These are phyloP conservation scores for Coptotermes formosanus DNA, from an alignment of 1,140 invertebrate species.

Conservation along the genomic window DNA sequence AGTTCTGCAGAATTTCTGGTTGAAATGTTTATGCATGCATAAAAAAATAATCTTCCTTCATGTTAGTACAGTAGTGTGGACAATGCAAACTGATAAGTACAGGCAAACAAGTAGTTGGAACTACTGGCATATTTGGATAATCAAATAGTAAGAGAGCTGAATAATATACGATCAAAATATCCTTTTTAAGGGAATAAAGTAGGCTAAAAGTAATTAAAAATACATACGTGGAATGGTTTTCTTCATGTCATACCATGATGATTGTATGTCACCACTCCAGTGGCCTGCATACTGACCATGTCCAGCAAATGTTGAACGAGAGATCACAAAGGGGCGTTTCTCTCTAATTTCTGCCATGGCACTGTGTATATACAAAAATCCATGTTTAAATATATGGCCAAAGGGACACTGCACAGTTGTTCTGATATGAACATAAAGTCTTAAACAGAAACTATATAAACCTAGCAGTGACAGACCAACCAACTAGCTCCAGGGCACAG, in stretches of 20 bases:
- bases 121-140: not conserved
- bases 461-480: no score
- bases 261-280: constrained; percentile 85
- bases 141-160: constrained; percentile 31
- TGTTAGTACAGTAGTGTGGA: no score
- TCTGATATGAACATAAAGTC: no score
- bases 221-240: constrained; percentile 60
- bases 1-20: no score
- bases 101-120: no score
- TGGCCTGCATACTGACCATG: constrained; percentile 81
- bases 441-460: no score
- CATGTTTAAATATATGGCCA: no score
- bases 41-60: no score
- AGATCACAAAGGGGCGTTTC: constrained; percentile 78
- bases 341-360: constrained; percentile 63
- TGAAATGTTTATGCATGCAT: no score
- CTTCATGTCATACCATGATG: constrained; percentile 66
- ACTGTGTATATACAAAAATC: constrained; percentile 46
- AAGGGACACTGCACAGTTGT: no score
- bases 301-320: constrained; percentile 78
- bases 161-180: not conserved
- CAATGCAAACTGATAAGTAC: no score
- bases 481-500: no score
- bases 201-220: constrained; percentile 21
- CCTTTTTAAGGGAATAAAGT: not conserved